Base-by-base conservation (phyloP, 2,888 invertebrate species). In the Hyles lineata region DNA sequence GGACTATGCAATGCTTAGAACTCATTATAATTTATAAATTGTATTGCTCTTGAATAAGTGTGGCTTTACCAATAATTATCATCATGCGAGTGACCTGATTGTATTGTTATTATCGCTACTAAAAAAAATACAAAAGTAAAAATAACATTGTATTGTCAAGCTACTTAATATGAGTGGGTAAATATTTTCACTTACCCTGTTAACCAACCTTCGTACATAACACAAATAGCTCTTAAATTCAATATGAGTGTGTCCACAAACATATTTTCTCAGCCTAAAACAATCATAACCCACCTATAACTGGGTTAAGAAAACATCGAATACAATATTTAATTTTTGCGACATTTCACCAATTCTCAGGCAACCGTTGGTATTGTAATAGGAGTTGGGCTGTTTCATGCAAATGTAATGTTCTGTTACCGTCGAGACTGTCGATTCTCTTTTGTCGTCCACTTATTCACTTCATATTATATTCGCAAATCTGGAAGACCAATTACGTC, bases 391-490 rank as follows among this genome's bases (percentile, higher is more conserved):
- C 19, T 29, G 61, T 62, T 62, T 62, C 25, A 19, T 62, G 50
- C 43, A 67, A 67, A 67, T 63, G 21, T 21, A 67, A 32, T 62
- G 17, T 29, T 62, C 29, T 62, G 17, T n/a, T n/a, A 55, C 55
- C 55, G 55, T n/a, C 55, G 55, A 55, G 55, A 55, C 55, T n/a
- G 55, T 55, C 55, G 55, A 55, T n/a, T 55, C 19, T 55, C 55
- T 55, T n/a, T n/a, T n/a, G 55, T 55, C 55, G 55, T 55, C 55
- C 55, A 55, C 55, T 55, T 55, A 55, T 55, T 55, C 55, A 55
- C 55, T 55, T 55, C 55, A n/a, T 55, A 19, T n/a, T 55, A 55
- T n/a, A 0, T 55, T 55, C 7, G 55, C 17, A 55, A 55, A 55
- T 55, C 55, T 55, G 17, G 55, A 55, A n/a, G 55, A 19, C n/a